These are phyloP conservation scores for Tragulus kanchil DNA, from an alignment of 2,113 vertebrate species.

Conservation along the genomic window DNA sequence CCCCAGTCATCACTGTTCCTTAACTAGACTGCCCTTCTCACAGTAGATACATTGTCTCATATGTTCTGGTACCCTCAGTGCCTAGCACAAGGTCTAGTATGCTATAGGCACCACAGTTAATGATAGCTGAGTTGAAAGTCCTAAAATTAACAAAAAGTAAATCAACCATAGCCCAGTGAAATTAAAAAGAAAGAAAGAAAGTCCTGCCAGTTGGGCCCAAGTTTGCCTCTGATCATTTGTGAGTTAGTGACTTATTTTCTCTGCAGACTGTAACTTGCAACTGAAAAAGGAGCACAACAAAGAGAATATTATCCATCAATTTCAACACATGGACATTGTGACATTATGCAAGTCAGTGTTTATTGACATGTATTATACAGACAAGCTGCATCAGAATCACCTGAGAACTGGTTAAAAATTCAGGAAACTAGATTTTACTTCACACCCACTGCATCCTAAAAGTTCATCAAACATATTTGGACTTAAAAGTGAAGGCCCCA, in stretches of 20 bases:
- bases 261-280: not conserved
- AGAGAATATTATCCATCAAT: not conserved
- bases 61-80: not conserved
- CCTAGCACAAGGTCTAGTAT: not conserved
- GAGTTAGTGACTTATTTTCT: not conserved
- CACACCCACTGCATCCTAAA: not conserved
- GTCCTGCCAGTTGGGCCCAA: not conserved
- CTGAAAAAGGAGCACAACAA: not conserved
- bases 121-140: not conserved
- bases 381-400: not conserved
- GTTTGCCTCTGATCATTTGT: constrained; percentile 28
- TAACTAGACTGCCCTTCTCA: constrained; percentile 6
- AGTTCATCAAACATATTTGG: not conserved
- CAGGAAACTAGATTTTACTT: not conserved
- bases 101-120: not conserved
- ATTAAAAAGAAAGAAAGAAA: not conserved
- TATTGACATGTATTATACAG: not conserved
- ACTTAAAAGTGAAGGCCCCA: not conserved
- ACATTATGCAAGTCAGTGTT: not conserved
- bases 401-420: not conserved
- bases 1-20: not conserved
- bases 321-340: not conserved
- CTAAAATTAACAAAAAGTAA: not conserved
- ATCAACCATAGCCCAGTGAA: too few species aligned
- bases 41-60: not conserved